phyloP scores from a whole-genome alignment of 2,888 invertebrate genomes.

The Tyria jacobaeae region DNA sequence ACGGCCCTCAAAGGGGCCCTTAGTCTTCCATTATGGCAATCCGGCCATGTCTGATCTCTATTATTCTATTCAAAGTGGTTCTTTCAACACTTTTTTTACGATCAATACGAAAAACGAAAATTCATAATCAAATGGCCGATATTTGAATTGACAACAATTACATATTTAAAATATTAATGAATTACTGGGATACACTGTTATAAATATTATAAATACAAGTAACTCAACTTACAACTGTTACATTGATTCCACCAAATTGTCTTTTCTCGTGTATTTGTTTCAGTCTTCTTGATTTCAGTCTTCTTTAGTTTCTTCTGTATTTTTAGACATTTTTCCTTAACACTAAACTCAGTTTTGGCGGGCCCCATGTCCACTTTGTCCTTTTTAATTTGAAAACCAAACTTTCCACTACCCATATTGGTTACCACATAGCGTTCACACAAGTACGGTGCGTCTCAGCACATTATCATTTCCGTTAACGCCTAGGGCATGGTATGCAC shows the following conservation, averaged over 20 bases:
- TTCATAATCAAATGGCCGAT: background rate
- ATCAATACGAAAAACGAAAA: background rate
- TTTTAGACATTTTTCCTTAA: constrained; percentile 81
- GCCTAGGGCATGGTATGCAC: constrained; percentile 58
- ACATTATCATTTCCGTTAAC: constrained; percentile 60
- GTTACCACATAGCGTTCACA: constrained; percentile 61
- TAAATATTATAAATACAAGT: too few species aligned
- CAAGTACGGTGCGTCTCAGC: constrained; percentile 41
- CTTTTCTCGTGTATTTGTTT: constrained; percentile 73
- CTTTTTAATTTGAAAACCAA: constrained; percentile 74
- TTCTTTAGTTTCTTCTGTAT: constrained; percentile 83
- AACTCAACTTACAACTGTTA: constrained; percentile 76
- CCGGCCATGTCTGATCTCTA: constrained; percentile 45
- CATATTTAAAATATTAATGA: too few species aligned
- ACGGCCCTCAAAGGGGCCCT: constrained; percentile 79
- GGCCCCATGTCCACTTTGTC: constrained; percentile 74
- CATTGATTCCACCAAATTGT: constrained; percentile 85
- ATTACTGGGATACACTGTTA: too few species aligned
- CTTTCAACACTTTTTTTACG: constrained; percentile 5
- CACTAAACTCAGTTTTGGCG: constrained; percentile 80
- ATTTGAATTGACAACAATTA: background rate
- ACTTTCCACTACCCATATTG: constrained; percentile 83
- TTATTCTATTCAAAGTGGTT: constrained; percentile 30
- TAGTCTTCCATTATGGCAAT: constrained; percentile 59
- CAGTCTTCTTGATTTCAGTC: constrained; percentile 84